Evolutionary conservation across 2,797 vertebrate genomes (phyloP).

Genomic region (Gephyroberyx darwinii): DNA sequence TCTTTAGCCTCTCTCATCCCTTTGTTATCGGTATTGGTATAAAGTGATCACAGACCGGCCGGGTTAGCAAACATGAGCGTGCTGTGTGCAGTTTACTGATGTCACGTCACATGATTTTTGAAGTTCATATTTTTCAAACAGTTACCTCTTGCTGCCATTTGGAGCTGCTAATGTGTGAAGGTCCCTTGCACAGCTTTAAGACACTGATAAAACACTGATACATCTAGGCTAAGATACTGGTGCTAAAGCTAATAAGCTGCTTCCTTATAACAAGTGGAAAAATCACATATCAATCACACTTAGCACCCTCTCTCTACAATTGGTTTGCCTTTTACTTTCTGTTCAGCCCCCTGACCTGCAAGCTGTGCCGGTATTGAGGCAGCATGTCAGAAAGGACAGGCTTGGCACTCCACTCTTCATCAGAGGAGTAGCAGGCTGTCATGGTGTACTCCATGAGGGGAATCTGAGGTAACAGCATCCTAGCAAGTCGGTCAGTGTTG

Average conservation of each 20-base stretch:
- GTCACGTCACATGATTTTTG: no score
- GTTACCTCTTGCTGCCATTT: no score
- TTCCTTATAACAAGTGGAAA: not conserved
- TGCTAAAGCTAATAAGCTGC: not conserved
- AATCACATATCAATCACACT: not conserved
- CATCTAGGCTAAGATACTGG: no score
- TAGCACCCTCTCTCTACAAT: not conserved
- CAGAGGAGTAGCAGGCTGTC: slow-evolving; percentile 71
- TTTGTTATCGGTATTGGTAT: no score
- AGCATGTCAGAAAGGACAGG: slow-evolving; percentile 75
- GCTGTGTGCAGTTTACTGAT: no score
- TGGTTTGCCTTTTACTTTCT: not conserved
- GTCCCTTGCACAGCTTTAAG: no score
- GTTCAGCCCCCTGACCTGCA: slow-evolving; percentile 71
- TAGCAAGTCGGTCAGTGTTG: slow-evolving; percentile 68
- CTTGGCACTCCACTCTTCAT: slow-evolving; percentile 71
- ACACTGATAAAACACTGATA: no score
- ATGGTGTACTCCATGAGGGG: slow-evolving; percentile 74
- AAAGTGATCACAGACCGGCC: no score
- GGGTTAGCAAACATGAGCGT: no score
- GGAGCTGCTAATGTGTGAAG: no score
- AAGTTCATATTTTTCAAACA: no score
- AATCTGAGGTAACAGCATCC: slow-evolving; percentile 80
- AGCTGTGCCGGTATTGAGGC: slow-evolving; percentile 72
- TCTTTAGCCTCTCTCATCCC: no score